These are phyloP conservation scores for Callospermophilus lateralis DNA, from an alignment of 2,113 vertebrate species.

Conservation along the genomic window DNA sequence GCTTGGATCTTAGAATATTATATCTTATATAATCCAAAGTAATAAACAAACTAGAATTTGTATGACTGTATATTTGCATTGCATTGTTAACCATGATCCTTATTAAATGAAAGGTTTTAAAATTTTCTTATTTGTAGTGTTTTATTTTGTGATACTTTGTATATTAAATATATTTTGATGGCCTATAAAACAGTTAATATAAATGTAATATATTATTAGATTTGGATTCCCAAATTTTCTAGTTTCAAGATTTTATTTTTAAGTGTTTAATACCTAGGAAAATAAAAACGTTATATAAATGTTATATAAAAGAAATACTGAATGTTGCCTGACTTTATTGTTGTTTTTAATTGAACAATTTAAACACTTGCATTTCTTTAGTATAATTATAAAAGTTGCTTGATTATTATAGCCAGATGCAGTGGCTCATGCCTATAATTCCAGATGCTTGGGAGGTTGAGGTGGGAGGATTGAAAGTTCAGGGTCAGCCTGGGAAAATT, in stretches of 20 bases:
- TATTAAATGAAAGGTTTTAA: slow-evolving; percentile 24
- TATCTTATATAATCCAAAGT: neutral
- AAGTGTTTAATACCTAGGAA: slow-evolving; percentile 21
- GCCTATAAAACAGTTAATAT: slow-evolving; percentile 28
- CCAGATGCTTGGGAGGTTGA: no score
- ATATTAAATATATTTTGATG: slow-evolving; percentile 37
- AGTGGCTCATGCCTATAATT: no score
- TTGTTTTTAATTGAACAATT: slow-evolving; percentile 41
- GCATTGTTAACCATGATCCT: neutral
- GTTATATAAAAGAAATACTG: neutral
- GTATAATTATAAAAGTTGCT: slow-evolving; percentile 36
- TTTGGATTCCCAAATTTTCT: slow-evolving; percentile 15
- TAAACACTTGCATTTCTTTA: neutral
- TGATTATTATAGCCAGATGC: neutral
- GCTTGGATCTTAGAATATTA: neutral
- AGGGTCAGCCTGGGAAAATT: no score
- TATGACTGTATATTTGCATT: neutral
- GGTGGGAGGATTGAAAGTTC: no score
- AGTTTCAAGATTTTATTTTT: slow-evolving; percentile 37
- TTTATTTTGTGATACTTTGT: slow-evolving; percentile 16
- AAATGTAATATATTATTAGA: slow-evolving; percentile 14
- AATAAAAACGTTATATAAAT: slow-evolving; percentile 23
- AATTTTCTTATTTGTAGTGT: slow-evolving; percentile 38
- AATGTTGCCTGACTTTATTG: neutral
- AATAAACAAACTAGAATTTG: neutral